Base-by-base conservation (phyloP, 2,888 invertebrate genomes). In the Coecobrya sp. region DNA sequence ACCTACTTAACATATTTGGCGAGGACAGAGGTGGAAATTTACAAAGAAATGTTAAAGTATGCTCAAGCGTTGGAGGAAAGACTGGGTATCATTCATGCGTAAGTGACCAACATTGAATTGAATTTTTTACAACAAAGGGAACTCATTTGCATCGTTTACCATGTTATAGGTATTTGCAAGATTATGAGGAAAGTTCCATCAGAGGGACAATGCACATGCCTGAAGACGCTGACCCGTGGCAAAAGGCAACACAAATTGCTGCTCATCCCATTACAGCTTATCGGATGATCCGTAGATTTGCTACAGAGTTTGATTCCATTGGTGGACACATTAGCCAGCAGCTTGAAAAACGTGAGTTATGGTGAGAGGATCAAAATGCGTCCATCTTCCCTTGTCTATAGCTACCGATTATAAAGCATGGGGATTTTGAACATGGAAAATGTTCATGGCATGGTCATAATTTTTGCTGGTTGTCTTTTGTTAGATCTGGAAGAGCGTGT, bases 1-100 rank as follows among this genome's bases (percentile, higher is more conserved):
- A 94, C 94, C 3, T 95, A 95, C 70, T 86, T 95, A 55, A 94
- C 94, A 10, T 94, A 94, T 79, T 88, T 95, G 84, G 94, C 94
- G 10, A 92, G 93, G 59, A 86, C 93, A 16, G 95, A 95, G 49
- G 86, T 92, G 55, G 89, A 92, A 62, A 88, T 94, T 42, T 90
- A 95, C 49, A 93, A 93, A 36, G 92, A 93, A 70, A 93, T 95
- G 36, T 52, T 87, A 36, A 92, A 94, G 10, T 95, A 95, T 76
- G 86, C 91, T 13, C 90, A 92, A 86, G 92, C 91, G 30, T 42
- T 95, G 22, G 91, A 94, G 68, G 94, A 94, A 49, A 94, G 95
- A 89, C 49, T 95, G 27, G 81, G 70, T 13, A 73, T 95, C 16
- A 93, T 94, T 65, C 73, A 93, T 73, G 86, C 93, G 93, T 94